These are phyloP conservation scores for Gryon sp. DNA, from an alignment of 1,140 invertebrate species.

Conservation along the genomic window DNA sequence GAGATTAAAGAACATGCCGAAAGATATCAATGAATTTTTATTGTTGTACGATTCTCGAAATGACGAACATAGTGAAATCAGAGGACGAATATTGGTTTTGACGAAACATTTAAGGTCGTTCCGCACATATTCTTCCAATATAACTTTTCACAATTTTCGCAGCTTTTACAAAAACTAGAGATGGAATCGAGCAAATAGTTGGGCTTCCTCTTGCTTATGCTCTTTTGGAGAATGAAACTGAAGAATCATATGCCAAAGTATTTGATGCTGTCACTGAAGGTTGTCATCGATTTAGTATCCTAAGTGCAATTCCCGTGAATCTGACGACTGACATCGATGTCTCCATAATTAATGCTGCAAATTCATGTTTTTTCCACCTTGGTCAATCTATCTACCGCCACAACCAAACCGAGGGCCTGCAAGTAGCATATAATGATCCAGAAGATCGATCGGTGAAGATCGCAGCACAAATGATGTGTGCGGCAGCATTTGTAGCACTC, in stretches of 20 bases:
- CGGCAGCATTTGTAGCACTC: not conserved
- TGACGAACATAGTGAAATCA: not conserved
- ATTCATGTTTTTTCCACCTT: not conserved
- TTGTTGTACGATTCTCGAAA: not conserved
- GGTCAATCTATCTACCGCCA: slow-evolving; percentile 1
- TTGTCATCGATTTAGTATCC: not conserved
- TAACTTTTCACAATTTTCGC: slow-evolving; percentile 9
- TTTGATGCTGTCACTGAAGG: slow-evolving; percentile 3
- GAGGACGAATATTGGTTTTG: slow-evolving; percentile 8
- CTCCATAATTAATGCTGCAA: not conserved
- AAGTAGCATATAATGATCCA: not conserved
- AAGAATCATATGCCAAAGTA: not conserved
- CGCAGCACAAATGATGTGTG: no score
- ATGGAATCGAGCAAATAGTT: not conserved
- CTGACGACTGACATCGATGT: slow-evolving; percentile 1
- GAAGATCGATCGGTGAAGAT: slow-evolving; percentile 2
- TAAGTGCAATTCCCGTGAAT: not conserved
- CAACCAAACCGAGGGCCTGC: not conserved
- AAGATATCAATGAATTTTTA: not conserved
- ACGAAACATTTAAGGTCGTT: slow-evolving; percentile 2
- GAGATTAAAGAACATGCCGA: not conserved
- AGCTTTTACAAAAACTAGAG: not conserved
- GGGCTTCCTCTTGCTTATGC: slow-evolving; percentile 11
- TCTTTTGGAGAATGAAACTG: slow-evolving; percentile 1
- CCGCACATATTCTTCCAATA: slow-evolving; percentile 13